These are phyloP conservation scores for Lasiommata megera DNA, from an alignment of 2,888 invertebrate species.

Conservation along the genomic window DNA sequence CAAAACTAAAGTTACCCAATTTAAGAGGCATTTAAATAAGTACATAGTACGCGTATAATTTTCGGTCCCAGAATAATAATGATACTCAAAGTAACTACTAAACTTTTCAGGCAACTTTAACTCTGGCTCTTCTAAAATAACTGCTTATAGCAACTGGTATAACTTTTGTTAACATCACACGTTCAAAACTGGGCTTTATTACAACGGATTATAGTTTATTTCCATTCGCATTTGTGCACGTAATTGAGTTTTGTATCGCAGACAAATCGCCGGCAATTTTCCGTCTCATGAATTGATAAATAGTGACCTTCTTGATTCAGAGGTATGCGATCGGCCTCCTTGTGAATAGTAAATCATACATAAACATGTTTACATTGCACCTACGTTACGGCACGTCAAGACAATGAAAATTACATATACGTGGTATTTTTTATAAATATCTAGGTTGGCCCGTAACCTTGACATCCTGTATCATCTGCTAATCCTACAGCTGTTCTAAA, in stretches of 20 bases:
- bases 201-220: not conserved
- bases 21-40: too few species aligned
- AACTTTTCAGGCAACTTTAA: not conserved
- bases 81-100: not conserved
- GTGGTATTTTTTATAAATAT: too few species aligned
- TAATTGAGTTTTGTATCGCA: conserved; percentile 20
- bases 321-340: conserved; percentile 45
- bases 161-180: not conserved
- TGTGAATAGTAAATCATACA: conserved; percentile 49
- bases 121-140: not conserved
- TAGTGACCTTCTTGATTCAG: conserved; percentile 47
- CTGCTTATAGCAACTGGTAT: not conserved
- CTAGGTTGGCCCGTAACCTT: too few species aligned
- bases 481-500: too few species aligned
- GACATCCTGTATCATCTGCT: too few species aligned
- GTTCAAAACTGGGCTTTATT: conserved; percentile 1
- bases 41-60: too few species aligned
- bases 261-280: conserved; percentile 27
- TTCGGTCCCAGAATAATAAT: too few species aligned
- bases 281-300: conserved; percentile 44
- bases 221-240: not conserved
- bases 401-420: too few species aligned
- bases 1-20: too few species aligned
- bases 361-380: conserved; percentile 41
- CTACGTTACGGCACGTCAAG: not conserved